Evolutionary conservation across 2,888 invertebrate species (phyloP), one percentile per base, ranked within the genome.

Genomic region (Scaptomyza parva): DNA sequence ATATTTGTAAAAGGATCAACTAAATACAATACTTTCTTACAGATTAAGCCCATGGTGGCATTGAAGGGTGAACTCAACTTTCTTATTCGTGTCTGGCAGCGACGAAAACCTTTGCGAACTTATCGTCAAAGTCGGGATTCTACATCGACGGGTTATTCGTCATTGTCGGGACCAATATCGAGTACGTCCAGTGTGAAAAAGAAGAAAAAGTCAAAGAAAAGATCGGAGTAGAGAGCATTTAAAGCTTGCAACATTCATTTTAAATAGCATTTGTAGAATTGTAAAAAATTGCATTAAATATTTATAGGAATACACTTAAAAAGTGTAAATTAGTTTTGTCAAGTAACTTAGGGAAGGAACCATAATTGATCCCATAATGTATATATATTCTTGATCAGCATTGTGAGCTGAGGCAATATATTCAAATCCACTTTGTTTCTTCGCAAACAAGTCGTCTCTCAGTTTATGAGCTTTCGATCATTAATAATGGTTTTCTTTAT

Each of bases 1-100:
- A 1, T 0, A 12, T 44, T 17, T 3, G n/a, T n/a, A n/a, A 1
- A 5, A 2, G 12, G 14, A 3, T 11, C 12, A 17, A 3, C 5
- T n/a, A 20, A n/a, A 18, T 11, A 17, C 5, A 17, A 3, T n/a
- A 9, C 11, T 20, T 3, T 59, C 5, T 65, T 50, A 1, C 12
- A 90, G 89, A 64, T 90, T 9, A 76, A 69, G 8, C 61, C 72
- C 2, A 82, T 75, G 76, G 48, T 76, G 22, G 88, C 79, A 11
- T 30, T 90, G 0, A 88, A 80, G 55, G 76, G 82, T 0, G 89
- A 90, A 51, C 22, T 89, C 1, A 54, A 68, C 20, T 90, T 89
- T 40, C 51, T 89, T 1, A 8, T 89, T 30, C 75, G 81, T 1
- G 78, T 90, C 45, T 90, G 90, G 89, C 33, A 72, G 9, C 67